These are phyloP conservation scores for Osmerus mordax DNA, from an alignment of 2,113 vertebrate species.

Conservation along the genomic window DNA sequence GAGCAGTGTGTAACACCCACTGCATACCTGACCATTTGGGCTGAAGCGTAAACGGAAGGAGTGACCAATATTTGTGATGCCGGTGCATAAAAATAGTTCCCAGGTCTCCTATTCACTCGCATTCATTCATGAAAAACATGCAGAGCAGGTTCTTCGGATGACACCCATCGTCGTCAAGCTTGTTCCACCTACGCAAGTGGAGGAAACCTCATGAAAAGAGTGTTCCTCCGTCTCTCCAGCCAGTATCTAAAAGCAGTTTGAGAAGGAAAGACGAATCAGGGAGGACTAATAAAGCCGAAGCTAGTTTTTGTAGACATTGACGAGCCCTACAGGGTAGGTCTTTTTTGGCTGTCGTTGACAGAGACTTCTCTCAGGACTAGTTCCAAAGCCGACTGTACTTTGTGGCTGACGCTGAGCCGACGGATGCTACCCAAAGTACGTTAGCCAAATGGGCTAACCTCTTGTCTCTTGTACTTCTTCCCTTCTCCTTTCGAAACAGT, in stretches of 20 bases:
- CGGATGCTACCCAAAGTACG: neutral
- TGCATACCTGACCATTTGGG: neutral
- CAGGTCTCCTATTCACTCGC: neutral
- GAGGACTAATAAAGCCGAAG: no score
- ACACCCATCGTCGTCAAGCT: neutral
- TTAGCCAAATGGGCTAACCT: neutral
- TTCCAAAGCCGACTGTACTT: no score
- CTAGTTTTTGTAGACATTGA: no score
- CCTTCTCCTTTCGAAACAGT: slow-evolving; percentile 36
- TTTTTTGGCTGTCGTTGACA: no score
- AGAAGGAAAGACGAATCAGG: neutral
- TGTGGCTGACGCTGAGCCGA: no score
- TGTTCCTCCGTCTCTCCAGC: neutral
- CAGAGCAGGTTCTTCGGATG: neutral
- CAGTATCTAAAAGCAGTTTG: neutral
- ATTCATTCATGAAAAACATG: neutral
- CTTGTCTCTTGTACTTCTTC: neutral
- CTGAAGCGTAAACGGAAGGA: neutral
- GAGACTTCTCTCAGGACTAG: no score
- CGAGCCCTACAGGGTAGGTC: no score
- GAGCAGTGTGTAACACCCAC: neutral
- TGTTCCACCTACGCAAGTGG: neutral
- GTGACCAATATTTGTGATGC: neutral
- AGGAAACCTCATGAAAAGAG: neutral
- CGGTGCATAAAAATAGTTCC: no score